These are phyloP conservation scores for Cryptus viduatorius DNA, from an alignment of 2,888 invertebrate genomes.

Conservation along the genomic window DNA sequence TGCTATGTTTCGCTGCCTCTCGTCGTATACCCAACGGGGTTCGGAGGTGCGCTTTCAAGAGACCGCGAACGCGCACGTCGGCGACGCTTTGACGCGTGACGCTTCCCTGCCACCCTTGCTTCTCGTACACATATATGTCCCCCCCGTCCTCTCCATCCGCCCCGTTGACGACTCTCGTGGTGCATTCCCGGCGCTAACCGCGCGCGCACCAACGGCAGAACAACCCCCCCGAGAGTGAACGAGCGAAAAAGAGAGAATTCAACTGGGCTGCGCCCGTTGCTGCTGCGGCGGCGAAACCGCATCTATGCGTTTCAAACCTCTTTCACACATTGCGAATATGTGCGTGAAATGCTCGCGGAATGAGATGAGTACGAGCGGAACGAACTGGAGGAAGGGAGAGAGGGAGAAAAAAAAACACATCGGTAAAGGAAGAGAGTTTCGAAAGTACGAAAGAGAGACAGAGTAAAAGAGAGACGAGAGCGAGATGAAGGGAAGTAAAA, in stretches of 20 bases:
- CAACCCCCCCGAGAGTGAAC: slow-evolving; percentile 17
- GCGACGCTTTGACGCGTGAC: slow-evolving; percentile 68
- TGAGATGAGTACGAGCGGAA: slow-evolving; percentile 23
- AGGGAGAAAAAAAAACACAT: background rate
- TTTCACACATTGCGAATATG: slow-evolving; percentile 62
- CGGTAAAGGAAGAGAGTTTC: background rate
- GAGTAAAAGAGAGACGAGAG: background rate
- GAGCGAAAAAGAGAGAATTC: slow-evolving; percentile 28
- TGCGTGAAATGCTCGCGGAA: slow-evolving; percentile 55
- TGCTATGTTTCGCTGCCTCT: slow-evolving; percentile 16
- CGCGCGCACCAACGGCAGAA: slow-evolving; percentile 60
- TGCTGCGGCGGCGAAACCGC: slow-evolving; percentile 41
- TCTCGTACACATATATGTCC: background rate
- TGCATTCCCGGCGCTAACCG: slow-evolving; percentile 64
- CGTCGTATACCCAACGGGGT: slow-evolving; percentile 15
- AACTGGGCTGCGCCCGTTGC: background rate
- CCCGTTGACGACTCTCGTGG: slow-evolving; percentile 42
- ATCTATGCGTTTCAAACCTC: slow-evolving; percentile 53
- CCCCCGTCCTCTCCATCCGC: slow-evolving; percentile 21
- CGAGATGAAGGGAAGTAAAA: slow-evolving; percentile 58
- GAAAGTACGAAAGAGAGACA: slow-evolving; percentile 12
- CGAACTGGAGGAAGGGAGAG: background rate
- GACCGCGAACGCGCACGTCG: slow-evolving; percentile 63
- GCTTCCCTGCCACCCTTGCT: slow-evolving; percentile 59
- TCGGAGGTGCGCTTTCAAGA: slow-evolving; percentile 62